Percentiles rank a stretch among this genome's conserved stretches.
Conservation (phyloP, 1,140 invertebrate species). For the Papilio glaucus region DNA sequence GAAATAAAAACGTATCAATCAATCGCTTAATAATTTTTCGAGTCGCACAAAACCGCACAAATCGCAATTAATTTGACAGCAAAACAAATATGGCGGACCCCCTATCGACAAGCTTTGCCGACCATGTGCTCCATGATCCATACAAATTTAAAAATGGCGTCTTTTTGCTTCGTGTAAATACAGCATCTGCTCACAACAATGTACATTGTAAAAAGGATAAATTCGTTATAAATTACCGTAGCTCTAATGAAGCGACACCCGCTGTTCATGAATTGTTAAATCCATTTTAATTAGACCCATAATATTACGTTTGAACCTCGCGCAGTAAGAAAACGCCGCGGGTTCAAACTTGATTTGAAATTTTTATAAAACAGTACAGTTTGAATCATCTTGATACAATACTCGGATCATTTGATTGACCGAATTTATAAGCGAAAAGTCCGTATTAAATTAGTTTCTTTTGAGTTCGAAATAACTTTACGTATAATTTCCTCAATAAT, state of each 20-base stretch:
- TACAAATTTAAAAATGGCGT: constrained; percentile 24
- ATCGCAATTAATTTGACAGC: constrained; percentile 29
- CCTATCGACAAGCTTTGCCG: background rate
- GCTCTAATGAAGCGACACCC: constrained; percentile 29
- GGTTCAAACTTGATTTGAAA: constrained; percentile 6
- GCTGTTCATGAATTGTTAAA: constrained; percentile 40
- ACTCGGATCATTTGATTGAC: background rate
- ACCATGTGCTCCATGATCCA: constrained; percentile 9
- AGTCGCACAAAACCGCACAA: constrained; percentile 2
- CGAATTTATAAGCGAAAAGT: too few relatives aligned
- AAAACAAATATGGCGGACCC: constrained; percentile 30
- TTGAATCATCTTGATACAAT: background rate
- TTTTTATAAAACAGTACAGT: constrained; percentile 26
- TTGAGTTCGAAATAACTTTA: too few relatives aligned
- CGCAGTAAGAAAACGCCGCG: constrained; percentile 9
- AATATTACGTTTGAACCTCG: constrained; percentile 30
- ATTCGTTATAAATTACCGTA: constrained; percentile 34
- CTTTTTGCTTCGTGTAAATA: constrained; percentile 5
- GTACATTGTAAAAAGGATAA: constrained; percentile 13
- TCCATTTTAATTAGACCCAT: constrained; percentile 38
- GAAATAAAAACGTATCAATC: constrained; percentile 5
- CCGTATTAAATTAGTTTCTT: too few relatives aligned
- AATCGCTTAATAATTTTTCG: constrained; percentile 8
- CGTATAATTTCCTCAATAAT: too few relatives aligned
- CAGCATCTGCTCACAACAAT: constrained; percentile 29